Conservation (phyloP, 2,113 vertebrate species). For the Rutilus rutilus region DNA sequence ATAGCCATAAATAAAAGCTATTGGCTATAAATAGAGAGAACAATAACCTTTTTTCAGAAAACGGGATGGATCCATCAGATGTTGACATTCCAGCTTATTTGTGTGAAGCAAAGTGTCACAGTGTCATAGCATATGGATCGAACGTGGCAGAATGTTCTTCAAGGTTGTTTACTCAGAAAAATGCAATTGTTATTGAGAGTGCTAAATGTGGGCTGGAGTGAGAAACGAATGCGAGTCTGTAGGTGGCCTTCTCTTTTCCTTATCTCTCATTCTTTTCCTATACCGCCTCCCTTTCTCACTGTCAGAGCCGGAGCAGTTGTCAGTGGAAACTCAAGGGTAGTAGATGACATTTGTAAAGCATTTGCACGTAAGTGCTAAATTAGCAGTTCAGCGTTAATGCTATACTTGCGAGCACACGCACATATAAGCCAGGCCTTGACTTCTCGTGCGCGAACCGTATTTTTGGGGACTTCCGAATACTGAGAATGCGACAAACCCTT, state of each 20-base stretch:
- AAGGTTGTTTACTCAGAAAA: constrained; percentile 42
- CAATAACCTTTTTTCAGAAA: not conserved
- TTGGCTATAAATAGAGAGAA: not conserved
- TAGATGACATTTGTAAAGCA: constrained; percentile 60
- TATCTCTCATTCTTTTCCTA: constrained; percentile 47
- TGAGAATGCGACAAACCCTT: not conserved
- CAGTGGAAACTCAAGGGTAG: constrained; percentile 66
- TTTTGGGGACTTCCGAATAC: not conserved
- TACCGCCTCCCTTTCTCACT: constrained; percentile 43
- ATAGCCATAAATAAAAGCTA: not conserved
- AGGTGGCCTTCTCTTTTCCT: constrained; percentile 48
- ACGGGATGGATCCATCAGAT: not conserved
- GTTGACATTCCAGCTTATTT: constrained; percentile 1
- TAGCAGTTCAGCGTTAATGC: constrained; percentile 41
- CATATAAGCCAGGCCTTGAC: constrained; percentile 20
- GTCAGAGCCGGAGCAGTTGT: constrained; percentile 60
- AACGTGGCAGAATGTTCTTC: constrained; percentile 24
- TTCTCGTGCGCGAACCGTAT: not conserved
- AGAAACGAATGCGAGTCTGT: constrained; percentile 49
- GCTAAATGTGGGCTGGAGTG: constrained; percentile 58
- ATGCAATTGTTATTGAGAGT: constrained; percentile 61
- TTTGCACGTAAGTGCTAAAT: constrained; percentile 50
- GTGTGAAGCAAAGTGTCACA: not conserved
- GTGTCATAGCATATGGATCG: not conserved
- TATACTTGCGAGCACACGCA: constrained; percentile 37